These are phyloP conservation scores for Yponomeuta malinellus DNA, from an alignment of 2,888 invertebrate genomes.

Conservation along the genomic window DNA sequence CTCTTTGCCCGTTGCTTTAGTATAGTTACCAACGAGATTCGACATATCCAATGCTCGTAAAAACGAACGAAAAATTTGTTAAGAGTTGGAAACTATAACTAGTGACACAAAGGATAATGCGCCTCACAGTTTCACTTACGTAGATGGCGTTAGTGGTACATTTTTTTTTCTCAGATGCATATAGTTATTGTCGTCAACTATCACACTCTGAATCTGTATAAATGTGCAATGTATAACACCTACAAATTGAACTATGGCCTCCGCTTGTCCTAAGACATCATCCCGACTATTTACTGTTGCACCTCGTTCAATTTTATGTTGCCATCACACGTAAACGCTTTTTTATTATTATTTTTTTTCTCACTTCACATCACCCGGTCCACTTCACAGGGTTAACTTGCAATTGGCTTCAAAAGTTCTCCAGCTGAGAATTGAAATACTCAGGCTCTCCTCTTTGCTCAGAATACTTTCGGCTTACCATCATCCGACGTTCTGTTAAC, in stretches of 20 bases:
- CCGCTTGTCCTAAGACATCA: constrained; percentile 73
- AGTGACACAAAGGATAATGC: no score
- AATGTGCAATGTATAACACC: constrained; percentile 71
- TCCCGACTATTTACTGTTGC: constrained; percentile 69
- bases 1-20: not conserved
- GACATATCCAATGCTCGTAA: no score
- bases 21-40: no score
- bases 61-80: no score
- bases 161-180: not conserved
- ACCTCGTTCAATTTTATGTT: constrained; percentile 75
- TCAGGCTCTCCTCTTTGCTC: constrained; percentile 94
- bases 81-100: no score
- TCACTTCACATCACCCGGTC: constrained; percentile 60
- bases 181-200: constrained; percentile 5
- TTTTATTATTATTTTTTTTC: constrained; percentile 60
- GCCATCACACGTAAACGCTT: constrained; percentile 71
- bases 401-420: constrained; percentile 69
- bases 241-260: constrained; percentile 60
- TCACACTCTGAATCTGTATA: constrained; percentile 41
- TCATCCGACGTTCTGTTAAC: constrained; percentile 68
- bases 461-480: constrained; percentile 81
- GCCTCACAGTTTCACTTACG: not conserved
- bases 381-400: constrained; percentile 74
- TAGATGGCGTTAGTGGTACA: not conserved
- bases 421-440: constrained; percentile 67